Evolutionary conservation across 2,888 invertebrate genomes (phyloP).

Genomic region (Drosophila recens): DNA sequence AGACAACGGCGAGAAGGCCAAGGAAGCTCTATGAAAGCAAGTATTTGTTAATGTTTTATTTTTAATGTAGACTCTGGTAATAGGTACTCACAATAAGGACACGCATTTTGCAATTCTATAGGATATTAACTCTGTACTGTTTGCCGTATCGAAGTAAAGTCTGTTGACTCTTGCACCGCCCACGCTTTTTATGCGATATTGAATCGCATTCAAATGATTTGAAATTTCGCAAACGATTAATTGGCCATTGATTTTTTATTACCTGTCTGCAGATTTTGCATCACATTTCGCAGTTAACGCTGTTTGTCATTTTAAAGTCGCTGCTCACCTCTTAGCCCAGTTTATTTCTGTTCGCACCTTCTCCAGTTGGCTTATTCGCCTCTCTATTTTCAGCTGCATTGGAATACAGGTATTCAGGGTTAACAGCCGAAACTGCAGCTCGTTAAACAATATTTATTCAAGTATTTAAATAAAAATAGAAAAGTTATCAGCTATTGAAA

Average conservation of each 20-base stretch:
- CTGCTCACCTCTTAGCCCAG: slow-evolving; percentile 31
- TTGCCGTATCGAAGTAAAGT: slow-evolving; percentile 55
- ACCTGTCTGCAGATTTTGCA: slow-evolving; percentile 44
- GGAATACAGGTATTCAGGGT: slow-evolving; percentile 9
- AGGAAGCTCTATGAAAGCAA: slow-evolving; percentile 26
- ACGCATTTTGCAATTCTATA: slow-evolving; percentile 63
- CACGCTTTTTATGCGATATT: slow-evolving; percentile 66
- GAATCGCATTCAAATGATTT: slow-evolving; percentile 10
- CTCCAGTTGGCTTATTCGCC: slow-evolving; percentile 33
- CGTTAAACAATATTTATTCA: slow-evolving; percentile 14
- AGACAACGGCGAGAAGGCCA: slow-evolving; percentile 66
- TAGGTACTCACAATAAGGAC: slow-evolving; percentile 68
- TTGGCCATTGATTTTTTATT: slow-evolving; percentile 40
- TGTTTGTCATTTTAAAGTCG: slow-evolving; percentile 42
- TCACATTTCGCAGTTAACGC: slow-evolving; percentile 44
- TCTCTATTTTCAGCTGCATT: slow-evolving; percentile 30
- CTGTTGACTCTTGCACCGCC: slow-evolving; percentile 51
- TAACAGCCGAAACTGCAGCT: slow-evolving; percentile 10
- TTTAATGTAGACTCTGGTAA: not conserved
- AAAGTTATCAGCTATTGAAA: slow-evolving; percentile 21
- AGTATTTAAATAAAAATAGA: slow-evolving; percentile 14
- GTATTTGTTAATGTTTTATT: not conserved
- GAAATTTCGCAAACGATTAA: slow-evolving; percentile 37
- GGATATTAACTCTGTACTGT: slow-evolving; percentile 54
- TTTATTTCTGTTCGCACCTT: not conserved